Evolutionary conservation across 2,888 invertebrate species (phyloP), one percentile per base, ranked within the genome.

Genomic region (Cephus pygmeus): DNA sequence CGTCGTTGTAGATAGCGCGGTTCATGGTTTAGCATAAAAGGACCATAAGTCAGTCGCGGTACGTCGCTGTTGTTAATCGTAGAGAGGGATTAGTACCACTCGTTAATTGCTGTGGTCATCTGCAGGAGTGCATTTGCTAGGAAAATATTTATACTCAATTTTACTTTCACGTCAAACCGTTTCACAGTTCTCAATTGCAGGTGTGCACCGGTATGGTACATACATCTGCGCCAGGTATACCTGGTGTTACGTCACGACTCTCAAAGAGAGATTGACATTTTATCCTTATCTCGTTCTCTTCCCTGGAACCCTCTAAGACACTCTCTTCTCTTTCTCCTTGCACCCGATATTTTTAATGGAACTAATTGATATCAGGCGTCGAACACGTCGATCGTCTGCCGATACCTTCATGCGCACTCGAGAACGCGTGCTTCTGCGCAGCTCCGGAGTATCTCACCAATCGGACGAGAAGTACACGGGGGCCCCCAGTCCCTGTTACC

Each of bases 11-110:
- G 71, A 71, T 71, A 71, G 30, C 69, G 76, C 76, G 74, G 36
- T 73, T 69, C 73, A 35, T 76, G 76, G 75, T 73, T 56, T 75
- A 68, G 33, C 75, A 40, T 71, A 71, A 71, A 71, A 71, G 15
- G 31, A 31, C 3, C 33, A 2, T 23, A 23, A 71, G 71, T 33
- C 71, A 23, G 31, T 34, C 3, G 31, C 9, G 33, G 71, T 71
- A 71, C 12, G 31, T 33, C 33, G 31, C 71, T 34, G 33, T 31
- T n/a, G 71, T 71, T 71, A 71, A 71, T 71, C 71, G 71, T 71
- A 15, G 31, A 31, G 33, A 71, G 12, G 71, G 23, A 56, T 9
- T 56, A 23, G 56, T 23, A 9, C 56, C 56, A 56, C 33, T 33
- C 15, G 31, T 71, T 71, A 71, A 71, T 71, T 33, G 71, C n/a